Evolutionary conservation across 2,113 vertebrate species (phyloP).

Genomic region (Ovibos moschatus): DNA sequence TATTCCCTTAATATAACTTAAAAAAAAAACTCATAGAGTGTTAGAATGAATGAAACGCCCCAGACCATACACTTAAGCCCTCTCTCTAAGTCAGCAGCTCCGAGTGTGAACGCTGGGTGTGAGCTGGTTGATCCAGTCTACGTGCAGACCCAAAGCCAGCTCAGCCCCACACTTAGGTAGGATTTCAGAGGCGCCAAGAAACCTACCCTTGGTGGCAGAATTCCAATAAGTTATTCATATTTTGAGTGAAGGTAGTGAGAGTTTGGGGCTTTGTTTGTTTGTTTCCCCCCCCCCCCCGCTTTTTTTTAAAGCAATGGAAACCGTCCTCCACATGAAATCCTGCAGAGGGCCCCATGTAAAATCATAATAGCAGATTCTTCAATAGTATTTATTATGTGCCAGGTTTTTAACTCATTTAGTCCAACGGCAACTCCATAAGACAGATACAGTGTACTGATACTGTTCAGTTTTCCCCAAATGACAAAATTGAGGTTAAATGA

Average conservation of each 20-base stretch:
- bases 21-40: neutral
- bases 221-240: neutral
- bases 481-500: neutral
- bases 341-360: neutral
- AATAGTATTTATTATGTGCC: neutral
- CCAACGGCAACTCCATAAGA: neutral
- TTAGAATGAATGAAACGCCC: neutral
- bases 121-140: no score
- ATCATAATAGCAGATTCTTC: neutral
- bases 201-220: neutral
- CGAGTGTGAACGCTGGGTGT: neutral
- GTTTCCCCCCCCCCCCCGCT: accelerated
- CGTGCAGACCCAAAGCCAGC: neutral
- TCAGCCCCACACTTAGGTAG: neutral
- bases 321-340: neutral
- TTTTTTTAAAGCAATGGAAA: neutral
- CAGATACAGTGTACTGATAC: neutral
- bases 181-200: conserved; percentile 29
- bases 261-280: conserved; percentile 17
- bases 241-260: neutral
- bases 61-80: neutral
- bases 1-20: neutral
- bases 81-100: neutral
- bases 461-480: neutral
- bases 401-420: neutral